These are phyloP conservation scores for Urophycis tenuis DNA, from an alignment of 2,797 vertebrate genomes.

Conservation along the genomic window DNA sequence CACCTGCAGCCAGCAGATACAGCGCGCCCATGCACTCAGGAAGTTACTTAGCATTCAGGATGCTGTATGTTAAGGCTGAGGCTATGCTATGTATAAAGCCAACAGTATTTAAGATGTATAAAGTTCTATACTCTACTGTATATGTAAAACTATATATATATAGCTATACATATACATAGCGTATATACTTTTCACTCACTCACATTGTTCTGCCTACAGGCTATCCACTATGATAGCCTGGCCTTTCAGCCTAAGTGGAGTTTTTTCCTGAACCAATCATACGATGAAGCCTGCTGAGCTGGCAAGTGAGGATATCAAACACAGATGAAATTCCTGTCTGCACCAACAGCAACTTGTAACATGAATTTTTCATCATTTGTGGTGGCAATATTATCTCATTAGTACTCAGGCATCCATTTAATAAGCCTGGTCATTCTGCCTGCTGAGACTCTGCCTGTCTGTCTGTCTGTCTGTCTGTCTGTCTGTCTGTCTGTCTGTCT, in stretches of 20 bases:
- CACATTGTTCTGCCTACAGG: constrained; percentile 53
- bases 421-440: constrained; percentile 59
- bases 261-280: constrained; percentile 52
- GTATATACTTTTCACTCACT: constrained; percentile 27
- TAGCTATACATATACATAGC: too few relatives aligned
- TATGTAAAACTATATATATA: neutral
- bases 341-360: constrained; percentile 65
- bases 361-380: constrained; percentile 72
- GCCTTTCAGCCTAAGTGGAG: constrained; percentile 59
- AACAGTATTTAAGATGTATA: neutral
- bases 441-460: constrained; percentile 37
- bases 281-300: constrained; percentile 65
- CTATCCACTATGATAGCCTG: constrained; percentile 62
- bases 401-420: constrained; percentile 64
- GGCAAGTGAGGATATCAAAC: constrained; percentile 74
- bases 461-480: constrained; percentile 17
- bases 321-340: constrained; percentile 69
- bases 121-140: neutral
- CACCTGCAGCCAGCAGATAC: constrained; percentile 74
- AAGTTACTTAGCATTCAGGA: constrained; percentile 62
- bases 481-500: constrained; percentile 4
- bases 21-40: constrained; percentile 66
- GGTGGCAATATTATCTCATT: constrained; percentile 69
- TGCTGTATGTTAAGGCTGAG: too few relatives aligned
- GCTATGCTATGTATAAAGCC: constrained; percentile 12